Conservation (phyloP, 2,888 invertebrate genomes). For the Cabera pusaria region DNA sequence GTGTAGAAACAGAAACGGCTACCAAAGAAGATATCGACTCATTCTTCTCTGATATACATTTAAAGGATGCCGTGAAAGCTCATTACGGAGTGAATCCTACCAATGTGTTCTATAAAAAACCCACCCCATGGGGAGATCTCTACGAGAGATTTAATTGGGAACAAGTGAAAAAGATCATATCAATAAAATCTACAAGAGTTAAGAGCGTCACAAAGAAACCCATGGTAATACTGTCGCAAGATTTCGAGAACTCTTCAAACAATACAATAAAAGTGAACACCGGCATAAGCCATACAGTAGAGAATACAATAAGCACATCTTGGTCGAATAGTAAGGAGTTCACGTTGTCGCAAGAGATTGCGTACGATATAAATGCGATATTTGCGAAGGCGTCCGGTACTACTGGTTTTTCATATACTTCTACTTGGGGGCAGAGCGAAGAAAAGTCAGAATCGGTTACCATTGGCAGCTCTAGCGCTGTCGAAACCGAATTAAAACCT, state of each 20-base stretch:
- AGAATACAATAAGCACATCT: constrained; percentile 57
- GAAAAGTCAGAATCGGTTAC: constrained; percentile 56
- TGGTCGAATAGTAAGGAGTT: constrained; percentile 56
- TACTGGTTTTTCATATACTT: constrained; percentile 54
- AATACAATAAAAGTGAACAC: constrained; percentile 63
- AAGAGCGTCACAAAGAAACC: constrained; percentile 42
- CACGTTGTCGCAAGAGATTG: constrained; percentile 53
- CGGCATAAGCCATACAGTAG: constrained; percentile 59
- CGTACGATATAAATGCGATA: constrained; percentile 57
- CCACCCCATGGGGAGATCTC: constrained; percentile 69
- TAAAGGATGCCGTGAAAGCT: constrained; percentile 45
- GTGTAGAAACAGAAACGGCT: constrained; percentile 45
- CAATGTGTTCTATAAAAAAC: constrained; percentile 53
- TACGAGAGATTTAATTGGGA: constrained; percentile 62
- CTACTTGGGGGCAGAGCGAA: constrained; percentile 55
- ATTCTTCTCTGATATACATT: constrained; percentile 45
- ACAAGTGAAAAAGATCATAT: constrained; percentile 48
- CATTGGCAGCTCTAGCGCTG: constrained; percentile 52
- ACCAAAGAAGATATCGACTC: constrained; percentile 46
- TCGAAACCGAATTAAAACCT: constrained; percentile 61
- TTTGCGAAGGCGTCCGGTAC: constrained; percentile 52
- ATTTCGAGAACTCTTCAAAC: constrained; percentile 59
- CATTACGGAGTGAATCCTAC: constrained; percentile 50
- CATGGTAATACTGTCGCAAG: constrained; percentile 49
- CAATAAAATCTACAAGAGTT: constrained; percentile 49